Base-by-base conservation (phyloP, 2,113 vertebrate species). In the Isichthys henryi region DNA sequence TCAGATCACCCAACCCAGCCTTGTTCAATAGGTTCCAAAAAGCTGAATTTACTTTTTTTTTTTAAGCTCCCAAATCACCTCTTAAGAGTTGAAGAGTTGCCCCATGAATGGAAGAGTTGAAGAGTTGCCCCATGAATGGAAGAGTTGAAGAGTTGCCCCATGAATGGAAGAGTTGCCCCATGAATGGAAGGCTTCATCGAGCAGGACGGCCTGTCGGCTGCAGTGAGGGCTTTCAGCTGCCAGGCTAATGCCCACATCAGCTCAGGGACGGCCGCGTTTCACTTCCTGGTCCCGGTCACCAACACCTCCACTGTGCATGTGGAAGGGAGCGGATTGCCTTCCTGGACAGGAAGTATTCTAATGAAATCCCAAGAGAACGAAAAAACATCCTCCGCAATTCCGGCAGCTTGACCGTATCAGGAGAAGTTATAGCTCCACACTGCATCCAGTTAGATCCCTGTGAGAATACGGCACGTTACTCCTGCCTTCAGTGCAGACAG, bases 101-200 rank as follows among this genome's bases (percentile, higher is more conserved):
- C 90, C 88, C 91, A 93, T 93, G 93, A 93, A 94, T 94, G 93
- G 94, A 94, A 39, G 39, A 94, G 93, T 92, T 89, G 91, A 92
- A 93, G 90, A n/a, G n/a, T n/a, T 90, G 92, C 89, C 90, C 88
- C 91, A 93, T 93, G 93, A 93, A 94, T 94, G 93, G 94, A 94
- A 39, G 39, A 94, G 93, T 92, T 89, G 91, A 92, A 93, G 90
- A n/a, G n/a, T n/a, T 90, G 92, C 89, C 90, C 88, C 91, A 93
- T 93, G 93, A 93, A 94, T 94, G 93, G 91, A 92, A 93, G 90
- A n/a, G n/a, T n/a, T 90, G 92, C 89, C 90, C 88, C 91, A 93
- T 93, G 93, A 93, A 94, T 94, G 93, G n/a, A n/a, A 93, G 92
- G 92, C 92, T 93, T 94, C 91, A 94, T 94, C 93, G 94, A 93